Base-by-base conservation (phyloP, 2,888 invertebrate genomes). In the Orchestes rusci region DNA sequence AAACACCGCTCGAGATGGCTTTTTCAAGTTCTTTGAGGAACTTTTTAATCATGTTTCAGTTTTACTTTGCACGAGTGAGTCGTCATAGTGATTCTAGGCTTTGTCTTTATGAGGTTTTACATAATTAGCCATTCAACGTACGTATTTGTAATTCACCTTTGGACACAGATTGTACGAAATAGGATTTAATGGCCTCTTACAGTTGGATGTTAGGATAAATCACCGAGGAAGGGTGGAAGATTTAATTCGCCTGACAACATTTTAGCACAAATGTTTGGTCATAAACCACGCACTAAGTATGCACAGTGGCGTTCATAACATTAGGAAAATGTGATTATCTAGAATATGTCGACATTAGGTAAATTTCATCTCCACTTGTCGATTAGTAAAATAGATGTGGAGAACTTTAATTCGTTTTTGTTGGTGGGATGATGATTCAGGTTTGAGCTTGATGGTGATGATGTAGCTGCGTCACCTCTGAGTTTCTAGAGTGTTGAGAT, bases 101-200 rank as follows among this genome's bases (percentile, higher is more conserved):
- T n/a, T n/a, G n/a, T n/a, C n/a, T n/a, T n/a, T n/a, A n/a, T n/a
- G n/a, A n/a, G n/a, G n/a, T n/a, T n/a, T n/a, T n/a, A n/a, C n/a
- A n/a, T n/a, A n/a, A n/a, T n/a, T n/a, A n/a, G n/a, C n/a, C n/a
- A n/a, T n/a, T n/a, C n/a, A n/a, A n/a, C n/a, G n/a, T n/a, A n/a
- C n/a, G n/a, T n/a, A n/a, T n/a, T n/a, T n/a, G n/a, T n/a, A n/a
- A n/a, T 48, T 37, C 31, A 40, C 40, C 40, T 43, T 40, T 43
- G 40, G 29, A 45, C 45, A 48, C 48, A 43, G 48, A 48, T 48
- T 48, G 43, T 33, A 40, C 40, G 37, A 43, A 48, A 48, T 48
- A 43, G 43, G 39, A 36, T 48, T 39, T 48, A 48, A 48, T 48
- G 39, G 48, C 39, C 48, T 43, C 48, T 48, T 48, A 40, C 43